A percentile compares a stretch with the other conserved stretches of the same genome.
Evolutionary conservation across 2,888 invertebrate species (phyloP).

Genomic region (Branchellion lobata): DNA sequence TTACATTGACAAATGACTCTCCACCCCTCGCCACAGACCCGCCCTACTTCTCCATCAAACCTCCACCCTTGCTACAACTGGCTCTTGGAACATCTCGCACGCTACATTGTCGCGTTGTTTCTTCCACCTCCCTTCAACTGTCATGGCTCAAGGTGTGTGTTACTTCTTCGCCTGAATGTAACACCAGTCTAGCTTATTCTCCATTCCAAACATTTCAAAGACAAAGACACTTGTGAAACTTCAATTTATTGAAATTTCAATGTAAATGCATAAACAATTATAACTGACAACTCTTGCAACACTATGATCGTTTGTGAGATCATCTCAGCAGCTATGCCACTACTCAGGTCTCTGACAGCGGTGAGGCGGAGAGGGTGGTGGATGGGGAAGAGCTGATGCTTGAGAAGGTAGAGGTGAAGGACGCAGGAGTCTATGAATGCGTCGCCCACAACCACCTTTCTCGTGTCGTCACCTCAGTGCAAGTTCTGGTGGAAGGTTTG

Average conservation of each 20-base stretch:
- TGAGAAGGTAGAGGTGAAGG: neutral
- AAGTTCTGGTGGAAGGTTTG: neutral
- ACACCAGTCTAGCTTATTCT: too few relatives aligned
- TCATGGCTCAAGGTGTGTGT: neutral
- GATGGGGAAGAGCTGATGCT: neutral
- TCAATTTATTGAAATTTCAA: too few relatives aligned
- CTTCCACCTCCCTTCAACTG: neutral
- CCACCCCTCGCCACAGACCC: conserved; percentile 2
- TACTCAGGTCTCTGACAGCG: too few relatives aligned
- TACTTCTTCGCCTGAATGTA: too few relatives aligned
- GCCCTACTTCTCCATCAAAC: neutral
- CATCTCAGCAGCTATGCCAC: too few relatives aligned
- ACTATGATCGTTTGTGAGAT: too few relatives aligned
- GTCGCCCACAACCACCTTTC: neutral
- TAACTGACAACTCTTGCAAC: too few relatives aligned
- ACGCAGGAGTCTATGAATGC: conserved; percentile 4
- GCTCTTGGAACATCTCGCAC: neutral
- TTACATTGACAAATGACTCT: too few relatives aligned
- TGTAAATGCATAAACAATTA: too few relatives aligned
- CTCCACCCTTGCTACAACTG: neutral
- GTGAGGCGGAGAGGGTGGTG: neutral
- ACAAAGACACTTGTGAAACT: too few relatives aligned
- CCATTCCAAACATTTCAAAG: too few relatives aligned
- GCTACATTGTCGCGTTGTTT: neutral
- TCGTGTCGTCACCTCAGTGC: neutral